Conservation (phyloP, 2,888 invertebrate genomes). For the Scaeva pyrastri region DNA sequence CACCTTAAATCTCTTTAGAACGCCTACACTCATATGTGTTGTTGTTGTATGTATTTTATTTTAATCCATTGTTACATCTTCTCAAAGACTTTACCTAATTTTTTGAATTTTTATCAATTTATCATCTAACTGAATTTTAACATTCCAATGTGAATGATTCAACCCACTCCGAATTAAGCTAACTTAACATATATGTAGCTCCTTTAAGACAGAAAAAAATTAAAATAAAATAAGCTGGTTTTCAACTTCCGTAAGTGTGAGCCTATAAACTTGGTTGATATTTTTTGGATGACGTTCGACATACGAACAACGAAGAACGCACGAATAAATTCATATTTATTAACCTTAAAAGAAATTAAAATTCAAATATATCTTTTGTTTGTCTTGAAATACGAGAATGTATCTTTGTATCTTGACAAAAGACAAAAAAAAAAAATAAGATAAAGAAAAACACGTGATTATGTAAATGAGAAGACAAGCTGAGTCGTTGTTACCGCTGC, state of each 20-base stretch:
- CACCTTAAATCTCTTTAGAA: too few species aligned
- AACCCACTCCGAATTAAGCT: constrained; percentile 29
- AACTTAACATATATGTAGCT: neutral
- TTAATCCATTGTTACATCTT: neutral
- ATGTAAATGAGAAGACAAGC: constrained; percentile 47
- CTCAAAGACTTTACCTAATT: neutral
- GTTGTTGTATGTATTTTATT: too few species aligned
- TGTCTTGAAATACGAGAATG: neutral
- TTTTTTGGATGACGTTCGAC: neutral
- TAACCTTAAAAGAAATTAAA: neutral
- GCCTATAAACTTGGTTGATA: constrained; percentile 30
- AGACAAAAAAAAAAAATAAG: neutral
- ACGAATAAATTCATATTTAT: constrained; percentile 41
- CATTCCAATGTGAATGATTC: constrained; percentile 38
- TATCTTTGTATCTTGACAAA: neutral
- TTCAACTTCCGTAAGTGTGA: constrained; percentile 51
- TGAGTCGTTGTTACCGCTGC: neutral
- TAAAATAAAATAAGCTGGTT: neutral
- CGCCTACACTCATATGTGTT: too few species aligned
- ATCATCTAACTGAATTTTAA: constrained; percentile 40
- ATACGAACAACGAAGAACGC: neutral
- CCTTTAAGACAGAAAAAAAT: neutral
- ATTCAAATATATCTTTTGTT: constrained; percentile 29
- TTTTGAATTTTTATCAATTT: constrained; percentile 16
- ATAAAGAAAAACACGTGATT: constrained; percentile 35